phyloP scores from a whole-genome alignment of 2,797 vertebrate genomes.

The Anomalospiza imberbis region DNA sequence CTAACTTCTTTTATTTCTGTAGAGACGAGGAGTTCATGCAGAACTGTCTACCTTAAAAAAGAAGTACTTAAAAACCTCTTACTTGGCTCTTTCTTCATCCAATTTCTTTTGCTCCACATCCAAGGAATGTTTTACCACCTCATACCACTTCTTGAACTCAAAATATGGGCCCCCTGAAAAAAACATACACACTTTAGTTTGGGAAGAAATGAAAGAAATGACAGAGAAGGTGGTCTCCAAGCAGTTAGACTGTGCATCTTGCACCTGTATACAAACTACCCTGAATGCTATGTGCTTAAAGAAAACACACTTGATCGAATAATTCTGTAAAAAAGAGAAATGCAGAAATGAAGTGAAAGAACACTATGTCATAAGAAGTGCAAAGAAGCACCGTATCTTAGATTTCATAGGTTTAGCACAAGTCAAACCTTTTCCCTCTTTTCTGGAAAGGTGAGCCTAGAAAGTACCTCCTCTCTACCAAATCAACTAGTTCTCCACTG shows the following conservation, averaged over 20 bases:
- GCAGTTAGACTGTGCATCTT: background rate
- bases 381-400: background rate
- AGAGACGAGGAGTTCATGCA: background rate
- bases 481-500: background rate
- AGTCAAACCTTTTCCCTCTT: background rate
- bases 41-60: background rate
- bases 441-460: background rate
- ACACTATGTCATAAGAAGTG: background rate
- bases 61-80: background rate
- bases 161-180: constrained; percentile 66
- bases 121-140: constrained; percentile 70
- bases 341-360: background rate
- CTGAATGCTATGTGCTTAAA: background rate
- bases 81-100: constrained; percentile 77
- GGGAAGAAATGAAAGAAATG: background rate
- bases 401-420: background rate
- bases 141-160: constrained; percentile 78
- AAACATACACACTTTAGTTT: background rate
- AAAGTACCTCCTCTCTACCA: background rate
- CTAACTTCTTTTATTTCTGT: background rate
- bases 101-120: constrained; percentile 66
- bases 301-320: background rate
- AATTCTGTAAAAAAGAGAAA: background rate
- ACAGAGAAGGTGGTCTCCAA: background rate
- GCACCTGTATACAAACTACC: background rate